phyloP scores from a whole-genome alignment of 2,113 vertebrate genomes.

The Cheilinus undulatus region DNA sequence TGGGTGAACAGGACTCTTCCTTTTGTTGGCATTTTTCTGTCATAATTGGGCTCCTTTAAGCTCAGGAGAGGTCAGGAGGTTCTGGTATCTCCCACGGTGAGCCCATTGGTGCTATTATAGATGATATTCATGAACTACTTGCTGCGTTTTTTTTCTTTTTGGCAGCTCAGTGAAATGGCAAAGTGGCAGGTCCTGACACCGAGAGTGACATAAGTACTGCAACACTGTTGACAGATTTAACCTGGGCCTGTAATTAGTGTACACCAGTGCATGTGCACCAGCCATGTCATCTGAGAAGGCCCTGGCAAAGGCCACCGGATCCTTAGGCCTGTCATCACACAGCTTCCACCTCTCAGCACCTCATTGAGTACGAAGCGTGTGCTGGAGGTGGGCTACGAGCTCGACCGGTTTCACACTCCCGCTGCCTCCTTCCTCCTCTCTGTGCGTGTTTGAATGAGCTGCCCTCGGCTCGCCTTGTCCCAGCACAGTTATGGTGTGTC shows the following conservation, averaged over 20 bases:
- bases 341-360: conserved; percentile 62
- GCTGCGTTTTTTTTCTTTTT: conserved; percentile 42
- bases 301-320: conserved; percentile 44
- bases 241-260: conserved; percentile 64
- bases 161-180: conserved; percentile 1
- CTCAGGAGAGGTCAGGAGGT: conserved; percentile 8
- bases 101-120: conserved; percentile 7
- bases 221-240: conserved; percentile 61
- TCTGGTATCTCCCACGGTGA: conserved; percentile 8
- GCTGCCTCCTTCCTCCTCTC: conserved; percentile 17
- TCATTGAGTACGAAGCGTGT: conserved; percentile 45
- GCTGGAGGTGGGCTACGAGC: conserved; percentile 32
- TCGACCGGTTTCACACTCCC: conserved; percentile 44
- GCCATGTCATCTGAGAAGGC: conserved; percentile 67
- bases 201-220: conserved; percentile 63
- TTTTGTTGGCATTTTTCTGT: conserved; percentile 42
- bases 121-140: conserved; percentile 27
- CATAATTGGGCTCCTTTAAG: conserved; percentile 40
- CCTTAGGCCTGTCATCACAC: conserved; percentile 65
- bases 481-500: conserved; percentile 43
- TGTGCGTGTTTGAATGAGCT: conserved; percentile 34
- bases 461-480: conserved; percentile 31
- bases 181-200: conserved; percentile 48
- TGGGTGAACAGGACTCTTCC: conserved; percentile 6
- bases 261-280: conserved; percentile 28